Base-by-base conservation (phyloP, 2,888 invertebrate species). In the Lochmaea capreae region DNA sequence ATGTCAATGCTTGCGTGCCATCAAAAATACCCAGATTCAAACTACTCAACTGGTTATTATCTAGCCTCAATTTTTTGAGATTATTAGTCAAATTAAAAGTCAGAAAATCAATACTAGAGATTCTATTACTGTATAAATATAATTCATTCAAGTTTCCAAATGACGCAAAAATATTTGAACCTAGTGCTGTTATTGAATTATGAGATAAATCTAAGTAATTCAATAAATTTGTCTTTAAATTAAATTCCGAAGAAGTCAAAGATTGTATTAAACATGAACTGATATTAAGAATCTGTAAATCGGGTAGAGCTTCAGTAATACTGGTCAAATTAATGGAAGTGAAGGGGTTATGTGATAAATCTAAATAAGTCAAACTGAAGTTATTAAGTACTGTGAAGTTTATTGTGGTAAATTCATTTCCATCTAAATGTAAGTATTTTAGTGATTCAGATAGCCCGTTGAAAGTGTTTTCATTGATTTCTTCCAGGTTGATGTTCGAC, bases 391-490 rank as follows among this genome's bases (percentile, higher is more conserved):
- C 10, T n/a, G 39, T 39, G 22, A 22, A 39, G 18, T 46, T 65
- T 6, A 65, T 46, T 18, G 8, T 10, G 8, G 14, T 8, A 11
- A 65, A 12, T 46, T 65, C 49, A 22, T 65, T 65, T 65, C 26
- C 12, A 12, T 39, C 14, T 26, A 72, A 46, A 57, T 58, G 42
- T 2, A 74, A 66, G 26, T 52, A 33, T 58, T 62, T 39, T 6
- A 74, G 18, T 5, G 52, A 52, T 59, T 57, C 63, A 3, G 22
- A 18, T 5, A 70, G 16, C 16, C 62, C 54, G 5, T 12, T 22
- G 8, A 74, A 71, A 39, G 43, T 65, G 43, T 62, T 39, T 4
- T 67, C 42, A n/a, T 57, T 39, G 8, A 74, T 43, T 12, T 43
- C 57, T n/a, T 59, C 8, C 5, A 75, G 58, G 22, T 46, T 49